phyloP scores from a whole-genome alignment of 1,140 invertebrate genomes.

The Mycetomoellerius zeteki region DNA sequence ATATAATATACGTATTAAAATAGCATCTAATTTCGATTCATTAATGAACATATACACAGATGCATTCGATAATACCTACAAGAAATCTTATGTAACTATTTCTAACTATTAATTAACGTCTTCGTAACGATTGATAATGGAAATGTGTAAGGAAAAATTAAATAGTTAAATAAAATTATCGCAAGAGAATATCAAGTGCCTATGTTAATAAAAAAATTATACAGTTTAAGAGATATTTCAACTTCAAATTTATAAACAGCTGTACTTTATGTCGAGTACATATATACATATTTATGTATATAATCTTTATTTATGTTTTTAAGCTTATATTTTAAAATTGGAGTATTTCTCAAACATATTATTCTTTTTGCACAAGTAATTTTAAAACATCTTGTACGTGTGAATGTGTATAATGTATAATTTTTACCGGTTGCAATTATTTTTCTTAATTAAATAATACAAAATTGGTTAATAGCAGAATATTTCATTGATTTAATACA shows the following conservation, averaged over 20 bases:
- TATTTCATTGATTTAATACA: constrained; percentile 38
- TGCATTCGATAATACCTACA: neutral
- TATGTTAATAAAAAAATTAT: neutral
- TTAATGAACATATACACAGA: neutral
- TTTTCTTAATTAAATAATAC: constrained; percentile 25
- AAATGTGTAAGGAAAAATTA: neutral
- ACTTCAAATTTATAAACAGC: neutral
- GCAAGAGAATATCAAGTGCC: neutral
- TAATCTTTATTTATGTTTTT: neutral
- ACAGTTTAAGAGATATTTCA: neutral
- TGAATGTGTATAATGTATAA: neutral
- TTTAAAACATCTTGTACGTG: neutral
- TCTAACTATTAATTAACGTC: too few species aligned
- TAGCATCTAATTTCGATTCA: neutral
- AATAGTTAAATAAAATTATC: neutral
- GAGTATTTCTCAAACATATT: neutral
- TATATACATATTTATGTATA: neutral
- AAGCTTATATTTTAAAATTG: neutral
- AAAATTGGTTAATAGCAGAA: neutral
- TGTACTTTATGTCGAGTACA: neutral
- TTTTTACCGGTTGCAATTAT: neutral
- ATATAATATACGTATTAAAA: neutral
- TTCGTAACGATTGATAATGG: neutral
- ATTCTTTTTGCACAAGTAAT: neutral
- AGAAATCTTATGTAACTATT: neutral